These are phyloP conservation scores for Apogon hyalosoma DNA, from an alignment of 2,797 vertebrate species.

Conservation along the genomic window DNA sequence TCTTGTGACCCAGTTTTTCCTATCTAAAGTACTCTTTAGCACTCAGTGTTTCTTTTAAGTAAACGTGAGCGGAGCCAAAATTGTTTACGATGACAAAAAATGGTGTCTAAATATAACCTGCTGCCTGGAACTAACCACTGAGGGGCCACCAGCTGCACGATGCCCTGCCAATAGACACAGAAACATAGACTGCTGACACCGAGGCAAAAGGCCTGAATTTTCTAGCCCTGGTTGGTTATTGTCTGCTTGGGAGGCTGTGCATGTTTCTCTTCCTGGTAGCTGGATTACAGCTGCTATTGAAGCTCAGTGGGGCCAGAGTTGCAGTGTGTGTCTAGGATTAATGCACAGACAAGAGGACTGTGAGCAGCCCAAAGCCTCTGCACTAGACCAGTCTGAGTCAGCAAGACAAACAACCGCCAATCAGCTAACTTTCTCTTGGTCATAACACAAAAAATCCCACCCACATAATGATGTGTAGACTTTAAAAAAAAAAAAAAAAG, in stretches of 20 bases:
- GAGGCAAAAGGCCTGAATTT: slow-evolving; percentile 71
- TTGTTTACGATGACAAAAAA: slow-evolving; percentile 57
- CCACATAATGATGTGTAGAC: slow-evolving; percentile 13
- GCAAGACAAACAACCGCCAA: slow-evolving; percentile 61
- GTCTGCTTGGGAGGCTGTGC: slow-evolving; percentile 68
- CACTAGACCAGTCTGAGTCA: slow-evolving; percentile 72
- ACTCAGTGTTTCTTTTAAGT: slow-evolving; percentile 27
- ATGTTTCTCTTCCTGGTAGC: slow-evolving; percentile 76
- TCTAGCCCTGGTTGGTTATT: slow-evolving; percentile 72
- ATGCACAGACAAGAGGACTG: slow-evolving; percentile 72
- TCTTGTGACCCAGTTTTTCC: slow-evolving; percentile 62
- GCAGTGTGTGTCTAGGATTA: slow-evolving; percentile 78
- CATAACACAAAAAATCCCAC: slow-evolving; percentile 30
- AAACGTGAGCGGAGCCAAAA: slow-evolving; percentile 39
- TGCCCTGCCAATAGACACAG: slow-evolving; percentile 60
- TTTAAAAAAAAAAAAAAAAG: not conserved
- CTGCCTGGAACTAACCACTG: slow-evolving; percentile 52
- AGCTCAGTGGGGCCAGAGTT: slow-evolving; percentile 60
- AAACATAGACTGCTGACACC: slow-evolving; percentile 78
- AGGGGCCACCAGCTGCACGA: slow-evolving; percentile 58
- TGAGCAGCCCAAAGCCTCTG: slow-evolving; percentile 65
- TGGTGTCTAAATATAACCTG: slow-evolving; percentile 65
- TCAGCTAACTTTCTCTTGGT: slow-evolving; percentile 43
- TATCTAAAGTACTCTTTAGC: slow-evolving; percentile 36
- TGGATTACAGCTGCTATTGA: slow-evolving; percentile 83